Evolutionary conservation across 2,888 invertebrate genomes (phyloP), one percentile per base, ranked within the genome.

Genomic region (Odontocerum albicorne): DNA sequence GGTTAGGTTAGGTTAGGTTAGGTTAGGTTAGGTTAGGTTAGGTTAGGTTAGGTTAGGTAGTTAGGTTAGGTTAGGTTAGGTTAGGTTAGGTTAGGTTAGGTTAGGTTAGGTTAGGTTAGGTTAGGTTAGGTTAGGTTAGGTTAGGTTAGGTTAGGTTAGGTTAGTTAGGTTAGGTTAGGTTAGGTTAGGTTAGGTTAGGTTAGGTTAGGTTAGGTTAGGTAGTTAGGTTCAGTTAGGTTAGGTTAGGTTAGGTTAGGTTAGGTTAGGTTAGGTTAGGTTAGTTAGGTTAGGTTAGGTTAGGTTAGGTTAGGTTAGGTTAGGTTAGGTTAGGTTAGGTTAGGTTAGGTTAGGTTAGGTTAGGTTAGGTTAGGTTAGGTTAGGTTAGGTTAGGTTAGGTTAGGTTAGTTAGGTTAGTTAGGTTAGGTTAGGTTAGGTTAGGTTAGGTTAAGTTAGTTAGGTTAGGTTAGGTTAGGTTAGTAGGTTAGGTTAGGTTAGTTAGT

Each of bases 181-280:
- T 46, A 53, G 57, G 44, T 53, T 57, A 54, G 57, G 52, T 53
- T 57, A 54, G 46, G 57, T 44, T 57, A 59, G 55, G 55, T 58
- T 55, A 55, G 55, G 59, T 59, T 56, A 59, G 55, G 55, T 59
- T 59, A 56, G 55, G 59, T 55, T 59, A 57, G 57, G 57, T 54
- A n/a, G n/a, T n/a, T n/a, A n/a, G n/a, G n/a, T n/a, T n/a, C n/a
- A n/a, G n/a, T n/a, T 59, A 59, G 56, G 54, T 49, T 50, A 44
- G 59, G 59, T 44, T 43, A 55, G 49, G 49, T 56, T 39, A 38
- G 35, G 16, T 55, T 22, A 42, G 32, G 22, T 15, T 35, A 44
- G 54, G 33, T 57, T 47, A 36, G 47, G 55, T 47, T 49, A 49
- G 47, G 46, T 49, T 49, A 55, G 57, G 56, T 57, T 43, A 46